phyloP scores from a whole-genome alignment of 2,797 vertebrate species.

The Valencia hispanica region DNA sequence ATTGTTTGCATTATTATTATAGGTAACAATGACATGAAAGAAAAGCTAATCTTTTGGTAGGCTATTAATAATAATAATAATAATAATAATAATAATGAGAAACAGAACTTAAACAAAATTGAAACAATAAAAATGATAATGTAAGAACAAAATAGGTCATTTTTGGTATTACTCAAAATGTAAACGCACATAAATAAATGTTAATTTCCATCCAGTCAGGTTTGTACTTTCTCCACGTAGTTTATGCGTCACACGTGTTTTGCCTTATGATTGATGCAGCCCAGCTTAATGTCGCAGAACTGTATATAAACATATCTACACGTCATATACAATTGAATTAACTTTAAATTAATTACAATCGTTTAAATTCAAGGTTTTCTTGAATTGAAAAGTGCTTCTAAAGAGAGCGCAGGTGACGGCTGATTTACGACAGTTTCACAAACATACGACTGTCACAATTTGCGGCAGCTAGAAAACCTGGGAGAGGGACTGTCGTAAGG shows the following conservation, averaged over 20 bases:
- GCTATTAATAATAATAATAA: too few relatives aligned
- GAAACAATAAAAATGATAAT: too few relatives aligned
- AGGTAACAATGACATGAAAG: not conserved
- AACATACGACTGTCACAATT: conserved; percentile 37
- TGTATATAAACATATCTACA: not conserved
- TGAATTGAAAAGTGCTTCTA: not conserved
- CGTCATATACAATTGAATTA: not conserved
- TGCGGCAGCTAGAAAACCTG: conserved; percentile 4
- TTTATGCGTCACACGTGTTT: too few relatives aligned
- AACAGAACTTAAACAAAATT: too few relatives aligned
- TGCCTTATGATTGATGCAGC: too few relatives aligned
- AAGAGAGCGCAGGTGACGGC: not conserved
- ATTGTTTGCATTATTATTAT: not conserved
- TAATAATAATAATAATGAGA: too few relatives aligned
- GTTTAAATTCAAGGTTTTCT: not conserved
- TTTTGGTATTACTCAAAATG: not conserved
- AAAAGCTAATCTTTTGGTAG: not conserved
- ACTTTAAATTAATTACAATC: not conserved
- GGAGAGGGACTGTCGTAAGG: conserved; percentile 9
- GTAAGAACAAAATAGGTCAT: not conserved
- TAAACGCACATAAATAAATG: not conserved
- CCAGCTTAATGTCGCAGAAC: not conserved
- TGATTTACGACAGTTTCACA: conserved; percentile 45
- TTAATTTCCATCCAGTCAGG: not conserved
- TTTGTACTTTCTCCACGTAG: too few relatives aligned